Conservation (phyloP, 2,888 invertebrate species). For the Lepidonotus clava region DNA sequence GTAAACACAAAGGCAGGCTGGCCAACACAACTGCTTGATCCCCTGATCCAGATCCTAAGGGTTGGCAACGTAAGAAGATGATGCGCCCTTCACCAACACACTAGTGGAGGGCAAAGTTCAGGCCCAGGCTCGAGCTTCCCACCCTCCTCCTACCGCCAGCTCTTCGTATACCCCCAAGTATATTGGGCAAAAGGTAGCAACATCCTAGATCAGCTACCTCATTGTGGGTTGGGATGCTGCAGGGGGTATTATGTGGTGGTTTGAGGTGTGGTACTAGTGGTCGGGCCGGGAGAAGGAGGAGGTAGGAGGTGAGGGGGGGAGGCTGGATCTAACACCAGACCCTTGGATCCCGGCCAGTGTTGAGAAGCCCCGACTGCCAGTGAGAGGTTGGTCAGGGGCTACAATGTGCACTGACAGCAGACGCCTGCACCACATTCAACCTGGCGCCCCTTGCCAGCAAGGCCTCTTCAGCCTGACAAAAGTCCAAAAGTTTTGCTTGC, state of each 20-base stretch:
- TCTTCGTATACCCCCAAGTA: too few species aligned
- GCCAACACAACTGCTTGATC: background rate
- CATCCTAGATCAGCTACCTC: too few species aligned
- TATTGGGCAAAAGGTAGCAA: too few species aligned
- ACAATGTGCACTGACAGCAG: background rate
- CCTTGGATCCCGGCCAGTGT: background rate
- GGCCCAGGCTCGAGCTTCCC: too few species aligned
- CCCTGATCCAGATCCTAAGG: background rate
- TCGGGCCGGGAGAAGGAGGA: background rate
- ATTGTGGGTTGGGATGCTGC: too few species aligned
- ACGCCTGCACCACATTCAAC: background rate
- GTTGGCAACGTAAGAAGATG: too few species aligned
- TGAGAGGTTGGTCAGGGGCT: background rate
- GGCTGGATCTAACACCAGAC: background rate
- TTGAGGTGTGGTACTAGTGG: too few species aligned
- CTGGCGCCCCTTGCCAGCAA: background rate
- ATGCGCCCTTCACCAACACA: too few species aligned
- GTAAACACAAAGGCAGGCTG: background rate
- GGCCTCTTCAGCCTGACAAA: background rate
- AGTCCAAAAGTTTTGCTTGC: too few species aligned
- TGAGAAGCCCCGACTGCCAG: background rate
- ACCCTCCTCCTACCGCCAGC: too few species aligned
- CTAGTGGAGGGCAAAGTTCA: too few species aligned
- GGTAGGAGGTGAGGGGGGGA: background rate
- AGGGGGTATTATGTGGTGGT: too few species aligned